Percentiles rank a stretch among this genome's conserved stretches.
Evolutionary conservation across 2,113 vertebrate species (phyloP).

Genomic region (Riparia riparia): DNA sequence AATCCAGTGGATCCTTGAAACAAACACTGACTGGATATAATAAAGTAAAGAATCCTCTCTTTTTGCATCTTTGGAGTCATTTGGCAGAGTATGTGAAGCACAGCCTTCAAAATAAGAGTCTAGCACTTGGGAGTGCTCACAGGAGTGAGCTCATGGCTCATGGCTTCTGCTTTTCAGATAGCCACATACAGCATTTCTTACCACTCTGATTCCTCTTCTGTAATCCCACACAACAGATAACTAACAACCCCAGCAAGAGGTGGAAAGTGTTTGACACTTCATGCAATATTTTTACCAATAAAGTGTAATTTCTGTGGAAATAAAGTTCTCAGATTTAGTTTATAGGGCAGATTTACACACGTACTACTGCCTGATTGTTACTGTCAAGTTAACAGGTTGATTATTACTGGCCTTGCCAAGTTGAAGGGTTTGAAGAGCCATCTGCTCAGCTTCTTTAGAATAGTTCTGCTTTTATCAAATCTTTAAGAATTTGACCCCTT

Average conservation of each 20-base stretch:
- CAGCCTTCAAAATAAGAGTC: slow-evolving; percentile 60
- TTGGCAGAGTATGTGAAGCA: background rate
- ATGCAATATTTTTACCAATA: background rate
- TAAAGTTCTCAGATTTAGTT: background rate
- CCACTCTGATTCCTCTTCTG: background rate
- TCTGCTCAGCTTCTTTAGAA: background rate
- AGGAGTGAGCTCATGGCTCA: background rate
- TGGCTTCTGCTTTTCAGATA: background rate
- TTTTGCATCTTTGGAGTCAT: slow-evolving; percentile 5
- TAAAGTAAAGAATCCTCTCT: slow-evolving; percentile 50
- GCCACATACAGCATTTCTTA: background rate
- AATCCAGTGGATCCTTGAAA: slow-evolving; percentile 17
- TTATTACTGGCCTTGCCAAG: background rate
- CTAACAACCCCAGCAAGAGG: background rate
- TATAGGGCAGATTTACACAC: background rate
- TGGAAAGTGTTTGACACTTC: background rate
- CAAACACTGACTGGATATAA: slow-evolving; percentile 14
- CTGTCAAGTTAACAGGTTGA: background rate
- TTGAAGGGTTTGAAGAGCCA: background rate
- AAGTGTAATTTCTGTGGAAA: background rate
- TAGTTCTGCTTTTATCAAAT: background rate
- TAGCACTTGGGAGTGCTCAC: background rate
- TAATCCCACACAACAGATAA: background rate
- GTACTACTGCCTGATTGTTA: background rate
- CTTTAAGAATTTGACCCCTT: background rate